Percentiles rank a stretch among this genome's conserved stretches.
Evolutionary conservation across 2,888 invertebrate species (phyloP).

Genomic region (Galeopsomyia nigrocyanea): DNA sequence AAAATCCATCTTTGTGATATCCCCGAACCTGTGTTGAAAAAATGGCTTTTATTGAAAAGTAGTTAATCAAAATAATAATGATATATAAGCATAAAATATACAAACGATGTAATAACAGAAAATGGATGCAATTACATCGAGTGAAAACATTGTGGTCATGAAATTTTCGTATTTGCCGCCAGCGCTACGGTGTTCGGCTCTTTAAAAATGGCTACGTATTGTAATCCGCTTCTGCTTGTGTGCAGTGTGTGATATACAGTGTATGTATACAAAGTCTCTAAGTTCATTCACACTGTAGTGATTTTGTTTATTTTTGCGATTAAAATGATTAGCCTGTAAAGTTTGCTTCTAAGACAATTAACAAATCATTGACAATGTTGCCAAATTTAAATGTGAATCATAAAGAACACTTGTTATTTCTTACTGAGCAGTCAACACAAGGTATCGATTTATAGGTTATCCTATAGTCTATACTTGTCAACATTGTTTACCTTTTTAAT

Average conservation of each 20-base stretch:
- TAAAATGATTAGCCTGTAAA: too few relatives aligned
- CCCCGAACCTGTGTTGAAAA: slow-evolving; percentile 44
- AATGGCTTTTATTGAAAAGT: background rate
- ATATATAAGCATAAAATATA: background rate
- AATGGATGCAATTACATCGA: background rate
- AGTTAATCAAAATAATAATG: background rate
- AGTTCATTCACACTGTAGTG: too few relatives aligned
- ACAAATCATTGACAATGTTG: slow-evolving; percentile 46
- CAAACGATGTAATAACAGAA: background rate
- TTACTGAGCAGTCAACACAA: slow-evolving; percentile 71
- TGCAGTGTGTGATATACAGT: too few relatives aligned
- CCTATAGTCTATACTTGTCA: background rate
- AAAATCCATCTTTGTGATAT: slow-evolving; percentile 55
- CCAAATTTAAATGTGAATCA: slow-evolving; percentile 71
- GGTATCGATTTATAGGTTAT: slow-evolving; percentile 64
- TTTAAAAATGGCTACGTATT: too few relatives aligned
- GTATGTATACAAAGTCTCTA: too few relatives aligned
- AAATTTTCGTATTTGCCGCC: too few relatives aligned
- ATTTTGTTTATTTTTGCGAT: too few relatives aligned
- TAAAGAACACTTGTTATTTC: slow-evolving; percentile 72
- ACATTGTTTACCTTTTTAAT: too few relatives aligned
- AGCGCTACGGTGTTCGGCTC: too few relatives aligned
- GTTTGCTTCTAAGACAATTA: too few relatives aligned
- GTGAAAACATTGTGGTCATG: too few relatives aligned
- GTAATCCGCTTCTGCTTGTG: too few relatives aligned